Base-by-base conservation (phyloP, 2,888 invertebrate genomes). In the Malthinus flaveolus region DNA sequence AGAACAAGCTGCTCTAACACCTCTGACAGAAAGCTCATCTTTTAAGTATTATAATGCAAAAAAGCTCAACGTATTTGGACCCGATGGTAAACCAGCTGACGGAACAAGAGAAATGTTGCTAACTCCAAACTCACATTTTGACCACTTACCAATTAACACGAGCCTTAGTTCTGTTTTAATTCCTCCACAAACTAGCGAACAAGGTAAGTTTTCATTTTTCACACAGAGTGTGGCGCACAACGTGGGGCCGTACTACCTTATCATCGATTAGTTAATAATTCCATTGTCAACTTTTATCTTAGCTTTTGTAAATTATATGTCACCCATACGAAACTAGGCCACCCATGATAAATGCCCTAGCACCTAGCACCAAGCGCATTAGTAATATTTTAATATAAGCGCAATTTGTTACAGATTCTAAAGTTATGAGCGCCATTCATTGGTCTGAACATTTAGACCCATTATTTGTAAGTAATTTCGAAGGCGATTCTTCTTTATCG, bases 401-500 rank as follows among this genome's bases (percentile, higher is more conserved):
- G n/a, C n/a, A 45, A 32, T 32, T 64, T 63, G 56, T 75, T 73
- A 69, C 81, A 90, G 91, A 93, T 73, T 79, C 84, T 9, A 91
- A 93, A 68, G 90, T 97, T 11, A 84, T 93, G 71, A 89, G 92
- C 73, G 93, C 95, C 52, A 92, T 98, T 66, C 89, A 91, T 71
- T 99, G 98, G 98, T 96, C 97, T 51, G 90, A 93, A 68, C 90
- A 91, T 73, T 82, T 99, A 75, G 95, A 97, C 78, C 88, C 90
- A 12, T 82, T 91, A 62, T 97, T 97, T 79, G 87, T 87, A 68
- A 90, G 90, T 75, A 97, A 97, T 82, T 91, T 92, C 75, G 90
- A 93, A 74, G 87, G 87, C 65, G 95, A 97, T 80, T 92, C 95
- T 0, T 89, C 92, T 1, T 83, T 97, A 37, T 93, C 94, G n/a